These are phyloP conservation scores for Rhabdomys pumilio DNA, from an alignment of 2,797 vertebrate species.

Conservation along the genomic window DNA sequence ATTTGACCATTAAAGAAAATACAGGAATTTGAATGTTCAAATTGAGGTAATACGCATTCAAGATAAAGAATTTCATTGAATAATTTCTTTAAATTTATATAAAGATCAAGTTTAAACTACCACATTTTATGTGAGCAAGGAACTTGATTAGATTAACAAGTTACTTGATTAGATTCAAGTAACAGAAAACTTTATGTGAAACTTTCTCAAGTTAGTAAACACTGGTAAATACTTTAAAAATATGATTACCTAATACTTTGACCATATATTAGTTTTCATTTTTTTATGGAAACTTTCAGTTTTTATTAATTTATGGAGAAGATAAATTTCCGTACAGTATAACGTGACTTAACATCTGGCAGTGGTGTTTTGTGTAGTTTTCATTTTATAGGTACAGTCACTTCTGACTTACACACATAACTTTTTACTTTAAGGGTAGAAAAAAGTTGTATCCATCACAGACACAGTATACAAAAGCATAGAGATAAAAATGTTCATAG, in stretches of 20 bases:
- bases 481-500: constrained; percentile 38
- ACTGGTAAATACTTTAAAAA: neutral
- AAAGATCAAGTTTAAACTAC: constrained; percentile 27
- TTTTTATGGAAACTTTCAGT: constrained; percentile 23
- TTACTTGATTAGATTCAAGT: constrained; percentile 14
- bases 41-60: neutral
- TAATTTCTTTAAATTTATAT: constrained; percentile 7
- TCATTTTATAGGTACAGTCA: constrained; percentile 55
- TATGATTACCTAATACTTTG: neutral
- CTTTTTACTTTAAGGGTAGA: constrained; percentile 36
- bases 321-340: constrained; percentile 23
- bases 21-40: constrained; percentile 49
- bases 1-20: constrained; percentile 55
- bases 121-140: constrained; percentile 30
- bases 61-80: constrained; percentile 50
- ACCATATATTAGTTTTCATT: constrained; percentile 9
- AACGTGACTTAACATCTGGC: constrained; percentile 46
- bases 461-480: constrained; percentile 31
- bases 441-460: constrained; percentile 24
- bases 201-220: constrained; percentile 51
- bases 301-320: constrained; percentile 43
- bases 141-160: neutral
- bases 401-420: constrained; percentile 60
- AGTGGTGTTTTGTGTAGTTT: constrained; percentile 59
- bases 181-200: constrained; percentile 52